Evolutionary conservation across 2,797 vertebrate species (phyloP).

Genomic region (Enteromius unitaeniatus): DNA sequence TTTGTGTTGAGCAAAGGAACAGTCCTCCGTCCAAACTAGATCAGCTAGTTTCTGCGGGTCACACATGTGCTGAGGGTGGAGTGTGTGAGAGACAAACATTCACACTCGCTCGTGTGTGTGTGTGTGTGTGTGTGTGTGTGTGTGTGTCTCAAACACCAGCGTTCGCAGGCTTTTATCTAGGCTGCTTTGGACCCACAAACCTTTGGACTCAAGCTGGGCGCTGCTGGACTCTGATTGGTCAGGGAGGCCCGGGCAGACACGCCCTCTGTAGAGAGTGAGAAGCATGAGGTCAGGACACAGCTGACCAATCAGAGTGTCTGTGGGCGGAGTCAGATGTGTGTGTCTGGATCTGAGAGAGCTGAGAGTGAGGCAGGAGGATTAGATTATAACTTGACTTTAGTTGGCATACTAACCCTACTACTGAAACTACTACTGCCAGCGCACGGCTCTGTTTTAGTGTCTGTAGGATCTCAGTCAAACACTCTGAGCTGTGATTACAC

Average conservation of each 20-base stretch:
- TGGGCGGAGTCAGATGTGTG: slow-evolving; percentile 59
- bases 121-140: slow-evolving; percentile 61
- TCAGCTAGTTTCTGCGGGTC: slow-evolving; percentile 64
- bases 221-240: slow-evolving; percentile 65
- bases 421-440: too few species aligned
- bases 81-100: slow-evolving; percentile 35
- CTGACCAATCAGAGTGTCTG: slow-evolving; percentile 69
- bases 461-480: too few species aligned
- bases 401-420: too few species aligned
- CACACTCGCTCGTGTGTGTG: slow-evolving; percentile 32
- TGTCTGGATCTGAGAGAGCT: not conserved
- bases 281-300: slow-evolving; percentile 63
- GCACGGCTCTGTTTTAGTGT: too few species aligned
- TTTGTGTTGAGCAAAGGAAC: not conserved
- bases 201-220: slow-evolving; percentile 36
- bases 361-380: not conserved
- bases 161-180: slow-evolving; percentile 12
- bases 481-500: too few species aligned
- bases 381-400: too few species aligned
- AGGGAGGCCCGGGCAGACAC: slow-evolving; percentile 61
- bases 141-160: slow-evolving; percentile 44
- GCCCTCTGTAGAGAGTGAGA: slow-evolving; percentile 76
- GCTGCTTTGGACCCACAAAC: slow-evolving; percentile 5
- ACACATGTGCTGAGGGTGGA: slow-evolving; percentile 57
- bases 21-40: slow-evolving; percentile 63